Evolutionary conservation across 2,113 vertebrate genomes (phyloP).

Genomic region (Hippolais icterina): DNA sequence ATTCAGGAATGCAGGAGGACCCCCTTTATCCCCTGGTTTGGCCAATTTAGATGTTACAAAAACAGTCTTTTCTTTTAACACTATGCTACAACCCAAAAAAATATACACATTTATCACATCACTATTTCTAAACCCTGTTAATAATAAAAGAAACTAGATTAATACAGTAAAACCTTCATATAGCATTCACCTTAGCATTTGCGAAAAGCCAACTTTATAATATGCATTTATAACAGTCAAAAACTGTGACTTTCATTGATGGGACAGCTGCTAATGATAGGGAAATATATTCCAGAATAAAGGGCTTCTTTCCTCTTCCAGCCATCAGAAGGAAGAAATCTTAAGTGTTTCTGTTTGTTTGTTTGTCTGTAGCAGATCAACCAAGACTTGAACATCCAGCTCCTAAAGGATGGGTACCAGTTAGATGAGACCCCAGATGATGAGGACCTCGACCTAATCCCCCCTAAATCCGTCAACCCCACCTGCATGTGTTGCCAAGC

Average conservation of each 20-base stretch:
- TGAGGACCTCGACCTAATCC: conserved; percentile 95
- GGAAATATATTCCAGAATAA: neutral
- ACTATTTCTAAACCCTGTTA: too few species aligned
- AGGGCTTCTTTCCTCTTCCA: neutral
- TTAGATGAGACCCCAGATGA: conserved; percentile 97
- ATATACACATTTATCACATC: too few species aligned
- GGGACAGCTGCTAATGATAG: neutral
- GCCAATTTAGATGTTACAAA: too few species aligned
- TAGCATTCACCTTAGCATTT: too few species aligned
- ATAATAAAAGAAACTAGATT: too few species aligned
- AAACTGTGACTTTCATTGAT: neutral
- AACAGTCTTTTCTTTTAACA: too few species aligned
- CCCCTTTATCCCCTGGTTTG: too few species aligned
- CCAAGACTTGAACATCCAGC: conserved; percentile 98
- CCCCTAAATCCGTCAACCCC: conserved; percentile 94
- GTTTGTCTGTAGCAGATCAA: conserved; percentile 92
- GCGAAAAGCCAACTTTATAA: too few species aligned
- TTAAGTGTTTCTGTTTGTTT: conserved; percentile 32
- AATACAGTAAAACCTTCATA: too few species aligned
- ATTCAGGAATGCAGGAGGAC: too few species aligned
- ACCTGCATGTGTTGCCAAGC: conserved; percentile 98
- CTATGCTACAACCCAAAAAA: too few species aligned
- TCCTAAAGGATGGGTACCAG: conserved; percentile 97
- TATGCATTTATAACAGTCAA: neutral
- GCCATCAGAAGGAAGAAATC: neutral